Conservation (phyloP, 2,797 vertebrate species). For the Danionella dracula region DNA sequence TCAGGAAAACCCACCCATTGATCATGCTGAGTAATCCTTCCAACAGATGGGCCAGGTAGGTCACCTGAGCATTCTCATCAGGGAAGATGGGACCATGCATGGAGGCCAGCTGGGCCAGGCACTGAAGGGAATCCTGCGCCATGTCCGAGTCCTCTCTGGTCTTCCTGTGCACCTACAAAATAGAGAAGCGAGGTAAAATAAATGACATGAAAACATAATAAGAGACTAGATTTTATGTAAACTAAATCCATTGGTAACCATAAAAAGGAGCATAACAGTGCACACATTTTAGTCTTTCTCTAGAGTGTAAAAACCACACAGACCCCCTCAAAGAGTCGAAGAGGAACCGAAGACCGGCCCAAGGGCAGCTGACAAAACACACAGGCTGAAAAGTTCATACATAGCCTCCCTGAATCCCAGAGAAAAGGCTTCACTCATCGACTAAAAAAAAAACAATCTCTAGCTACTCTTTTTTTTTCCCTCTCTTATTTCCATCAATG, state of each 20-base stretch:
- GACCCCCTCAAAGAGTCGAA: slow-evolving; percentile 34
- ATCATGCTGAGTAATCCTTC: slow-evolving; percentile 96
- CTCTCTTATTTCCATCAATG: slow-evolving; percentile 10
- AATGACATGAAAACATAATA: not conserved
- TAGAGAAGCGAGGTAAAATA: slow-evolving; percentile 25
- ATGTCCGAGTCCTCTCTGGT: slow-evolving; percentile 98
- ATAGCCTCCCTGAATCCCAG: slow-evolving; percentile 35
- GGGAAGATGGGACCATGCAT: slow-evolving; percentile 95
- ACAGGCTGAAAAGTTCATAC: slow-evolving; percentile 27
- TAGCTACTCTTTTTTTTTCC: not conserved
- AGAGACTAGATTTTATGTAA: too few species aligned
- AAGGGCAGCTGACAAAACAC: slow-evolving; percentile 51
- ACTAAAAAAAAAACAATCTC: slow-evolving; percentile 29
- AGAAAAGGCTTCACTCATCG: slow-evolving; percentile 29
- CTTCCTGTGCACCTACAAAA: slow-evolving; percentile 92
- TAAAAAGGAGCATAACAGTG: not conserved
- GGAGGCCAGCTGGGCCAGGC: slow-evolving; percentile 94
- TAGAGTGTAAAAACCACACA: slow-evolving; percentile 20
- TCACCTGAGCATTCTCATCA: slow-evolving; percentile 91
- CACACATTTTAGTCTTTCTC: too few species aligned
- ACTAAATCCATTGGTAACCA: too few species aligned
- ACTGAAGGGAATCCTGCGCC: slow-evolving; percentile 98
- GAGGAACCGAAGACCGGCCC: slow-evolving; percentile 41
- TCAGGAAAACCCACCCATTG: slow-evolving; percentile 84
- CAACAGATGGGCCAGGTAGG: slow-evolving; percentile 96